Evolutionary conservation across 2,113 vertebrate genomes (phyloP).

Genomic region (Campylorhamphus procurvoides): DNA sequence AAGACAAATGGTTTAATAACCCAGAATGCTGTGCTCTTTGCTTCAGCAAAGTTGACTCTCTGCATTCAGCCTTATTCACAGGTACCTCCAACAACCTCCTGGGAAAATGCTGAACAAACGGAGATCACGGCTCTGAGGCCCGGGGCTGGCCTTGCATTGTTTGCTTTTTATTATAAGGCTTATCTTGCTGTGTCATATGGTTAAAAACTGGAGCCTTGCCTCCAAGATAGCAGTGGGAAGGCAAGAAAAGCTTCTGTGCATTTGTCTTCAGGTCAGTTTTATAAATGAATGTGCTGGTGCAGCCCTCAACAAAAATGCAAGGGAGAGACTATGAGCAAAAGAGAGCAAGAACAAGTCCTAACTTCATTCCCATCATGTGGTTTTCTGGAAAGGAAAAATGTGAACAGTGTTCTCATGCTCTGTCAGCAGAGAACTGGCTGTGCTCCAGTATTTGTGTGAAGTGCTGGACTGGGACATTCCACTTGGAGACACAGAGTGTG

Average conservation of each 20-base stretch:
- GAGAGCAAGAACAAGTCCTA: not conserved
- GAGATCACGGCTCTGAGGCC: slow-evolving; percentile 10
- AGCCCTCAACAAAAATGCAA: not conserved
- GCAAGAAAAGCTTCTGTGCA: not conserved
- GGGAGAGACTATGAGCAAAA: not conserved
- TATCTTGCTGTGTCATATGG: slow-evolving; percentile 71
- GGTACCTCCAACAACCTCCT: slow-evolving; percentile 4
- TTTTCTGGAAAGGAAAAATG: not conserved
- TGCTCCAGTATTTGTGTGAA: not conserved
- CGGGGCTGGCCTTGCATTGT: slow-evolving; percentile 38
- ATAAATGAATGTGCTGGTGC: slow-evolving; percentile 23
- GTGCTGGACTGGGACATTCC: not conserved
- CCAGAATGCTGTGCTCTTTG: slow-evolving; percentile 42
- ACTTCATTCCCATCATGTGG: not conserved
- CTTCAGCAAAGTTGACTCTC: slow-evolving; percentile 19
- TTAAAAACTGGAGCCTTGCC: slow-evolving; percentile 53
- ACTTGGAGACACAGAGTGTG: not conserved
- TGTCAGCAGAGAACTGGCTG: not conserved
- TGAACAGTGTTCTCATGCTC: not conserved
- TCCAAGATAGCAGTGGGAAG: slow-evolving; percentile 36
- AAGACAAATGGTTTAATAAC: slow-evolving; percentile 51
- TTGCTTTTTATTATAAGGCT: slow-evolving; percentile 59
- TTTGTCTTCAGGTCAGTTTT: slow-evolving; percentile 53
- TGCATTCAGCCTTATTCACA: slow-evolving; percentile 7
- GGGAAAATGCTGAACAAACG: slow-evolving; percentile 57